phyloP scores from a whole-genome alignment of 2,113 vertebrate species.

The Limanda limanda region DNA sequence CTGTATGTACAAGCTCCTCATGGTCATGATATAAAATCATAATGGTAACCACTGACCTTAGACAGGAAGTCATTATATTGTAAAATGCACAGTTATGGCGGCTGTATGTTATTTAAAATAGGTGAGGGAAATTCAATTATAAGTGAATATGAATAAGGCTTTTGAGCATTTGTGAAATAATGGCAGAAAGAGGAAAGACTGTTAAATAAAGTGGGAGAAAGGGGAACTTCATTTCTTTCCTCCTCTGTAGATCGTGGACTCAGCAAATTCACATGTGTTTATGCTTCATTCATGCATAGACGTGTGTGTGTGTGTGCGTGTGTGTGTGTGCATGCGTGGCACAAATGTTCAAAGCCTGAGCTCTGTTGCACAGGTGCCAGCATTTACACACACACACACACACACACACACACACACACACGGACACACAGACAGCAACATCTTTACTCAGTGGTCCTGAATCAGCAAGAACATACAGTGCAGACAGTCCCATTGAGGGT shows the following conservation, averaged over 20 bases:
- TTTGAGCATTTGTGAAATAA: slow-evolving; percentile 6
- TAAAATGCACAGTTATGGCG: slow-evolving; percentile 20
- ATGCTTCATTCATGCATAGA: slow-evolving; percentile 34
- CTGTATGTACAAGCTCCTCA: slow-evolving; percentile 40
- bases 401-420: slow-evolving; percentile 12
- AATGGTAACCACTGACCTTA: slow-evolving; percentile 42
- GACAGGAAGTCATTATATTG: slow-evolving; percentile 36
- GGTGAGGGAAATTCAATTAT: slow-evolving; percentile 27
- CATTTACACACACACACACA: slow-evolving; percentile 19
- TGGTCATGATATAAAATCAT: slow-evolving; percentile 48
- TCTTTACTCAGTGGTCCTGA: slow-evolving; percentile 63
- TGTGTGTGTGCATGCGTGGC: slow-evolving; percentile 31
- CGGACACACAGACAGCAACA: slow-evolving; percentile 13
- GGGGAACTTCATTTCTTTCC: slow-evolving; percentile 3
- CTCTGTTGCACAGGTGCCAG: slow-evolving; percentile 37
- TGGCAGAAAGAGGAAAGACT: neutral
- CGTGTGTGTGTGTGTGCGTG: slow-evolving; percentile 14
- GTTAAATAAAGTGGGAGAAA: neutral
- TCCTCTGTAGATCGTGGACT: slow-evolving; percentile 52
- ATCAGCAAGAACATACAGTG: slow-evolving; percentile 65
- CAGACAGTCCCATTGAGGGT: slow-evolving; percentile 64
- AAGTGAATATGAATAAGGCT: slow-evolving; percentile 34
- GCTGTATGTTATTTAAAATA: slow-evolving; percentile 29
- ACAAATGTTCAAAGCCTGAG: slow-evolving; percentile 57
- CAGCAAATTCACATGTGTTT: slow-evolving; percentile 38